Evolutionary conservation across 2,888 invertebrate species (phyloP), one percentile per base, ranked within the genome.

Genomic region (Andrena camellia): DNA sequence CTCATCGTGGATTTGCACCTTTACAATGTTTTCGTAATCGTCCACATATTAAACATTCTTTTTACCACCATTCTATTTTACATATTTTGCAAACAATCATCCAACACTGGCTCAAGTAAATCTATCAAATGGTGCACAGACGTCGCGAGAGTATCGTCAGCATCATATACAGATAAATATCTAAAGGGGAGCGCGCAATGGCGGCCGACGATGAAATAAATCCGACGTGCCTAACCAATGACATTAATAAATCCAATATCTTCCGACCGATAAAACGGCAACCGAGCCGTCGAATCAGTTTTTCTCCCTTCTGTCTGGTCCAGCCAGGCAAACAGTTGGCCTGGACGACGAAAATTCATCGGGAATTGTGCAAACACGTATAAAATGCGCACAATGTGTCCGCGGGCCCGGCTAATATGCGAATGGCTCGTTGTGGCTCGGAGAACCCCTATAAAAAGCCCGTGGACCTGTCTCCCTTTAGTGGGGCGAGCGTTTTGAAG

Each of bases 321-420:
- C 73, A 77, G 81, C 69, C 78, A 78, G 35, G 69, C 78, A 82
- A 87, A 86, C 86, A 88, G 88, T 88, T 88, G 86, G 89, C 71
- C 72, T 68, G 52, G 54, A 79, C 72, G 80, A 82, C 86, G 90
- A 92, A 92, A 92, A 92, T 91, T 90, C 90, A 88, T 85, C 88
- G 91, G 89, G 90, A 92, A 93, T 94, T 94, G 94, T 93, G 93
- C 94, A 94, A 94, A 94, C 91, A 93, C 92, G 93, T 93, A 94
- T 93, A 92, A 94, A 94, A 94, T 94, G 87, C 88, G 89, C 85
- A 94, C 94, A 94, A 94, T 94, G 93, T 93, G 93, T 91, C 91
- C 92, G 92, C 88, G 92, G 91, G 90, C 88, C 92, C 91, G 93
- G 88, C 86, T 93, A 93, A 93, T 93, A 90, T 83, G 89, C 76